Evolutionary conservation across 1,140 invertebrate genomes (phyloP), one percentile per base, ranked within the genome.

Genomic region (Glossosoma conforme): DNA sequence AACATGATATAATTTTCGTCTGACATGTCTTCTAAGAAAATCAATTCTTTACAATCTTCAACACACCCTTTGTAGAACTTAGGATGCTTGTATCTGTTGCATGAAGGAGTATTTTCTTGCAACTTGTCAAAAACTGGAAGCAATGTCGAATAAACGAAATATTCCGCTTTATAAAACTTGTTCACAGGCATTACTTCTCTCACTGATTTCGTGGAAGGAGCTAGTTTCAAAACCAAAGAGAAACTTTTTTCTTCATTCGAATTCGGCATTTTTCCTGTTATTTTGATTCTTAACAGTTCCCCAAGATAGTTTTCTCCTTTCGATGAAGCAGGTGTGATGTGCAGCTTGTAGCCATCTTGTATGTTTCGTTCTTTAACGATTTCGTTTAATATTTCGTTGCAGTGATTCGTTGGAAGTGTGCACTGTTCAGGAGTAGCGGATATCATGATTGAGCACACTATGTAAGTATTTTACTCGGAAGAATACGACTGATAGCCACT

Each of bases 1-100:
- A 68, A 62, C 52, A 81, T 64, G 9, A 33, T 22, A 52, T 67
- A 81, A 1, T 70, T 70, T 5, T 48, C 24, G 1, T 53, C 33
- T 33, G 63, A 61, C 11, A 83, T 58, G 62, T 83, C 77, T 59
- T 80, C 71, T 43, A 82, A 60, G 18, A 80, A 60, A 6, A 79
- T 69, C 15, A 72, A 61, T 62, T 78, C 75, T 30, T 74, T 54
- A 5, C 60, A 52, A 21, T 67, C 60, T 33, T 72, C 64, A 10
- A 32, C 51, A 5, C 61, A 54, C 0, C 55, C 64, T 9, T 58
- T 64, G n/a, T 68, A 72, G 45, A 69, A 77, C 40, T 64, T 66
- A 3, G 73, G 63, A 45, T 63, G 60, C 38, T 55, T 43, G 17
- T 74, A 67, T 3, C 44, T 52, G 1, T 69, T 54, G 13, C 54